Evolutionary conservation across 2,113 vertebrate genomes (phyloP).

Genomic region (Coptodon rendalli): DNA sequence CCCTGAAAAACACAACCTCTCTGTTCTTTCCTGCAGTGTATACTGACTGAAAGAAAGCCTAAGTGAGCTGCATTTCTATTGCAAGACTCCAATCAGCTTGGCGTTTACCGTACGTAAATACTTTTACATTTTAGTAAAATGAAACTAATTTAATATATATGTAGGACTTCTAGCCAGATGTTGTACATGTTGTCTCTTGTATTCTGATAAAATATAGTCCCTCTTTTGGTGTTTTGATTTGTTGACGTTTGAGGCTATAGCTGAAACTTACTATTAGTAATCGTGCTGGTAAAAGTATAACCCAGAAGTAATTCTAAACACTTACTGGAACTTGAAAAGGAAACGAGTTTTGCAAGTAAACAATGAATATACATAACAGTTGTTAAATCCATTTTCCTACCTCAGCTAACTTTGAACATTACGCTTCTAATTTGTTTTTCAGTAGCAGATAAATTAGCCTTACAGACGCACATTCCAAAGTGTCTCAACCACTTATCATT

Average conservation of each 20-base stretch:
- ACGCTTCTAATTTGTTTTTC: conserved; percentile 24
- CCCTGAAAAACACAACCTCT: not conserved
- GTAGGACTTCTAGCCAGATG: not conserved
- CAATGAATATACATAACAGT: not conserved
- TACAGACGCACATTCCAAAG: conserved; percentile 7
- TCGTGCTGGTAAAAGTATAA: not conserved
- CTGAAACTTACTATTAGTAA: not conserved
- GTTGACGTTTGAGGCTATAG: not conserved
- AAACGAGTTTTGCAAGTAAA: not conserved
- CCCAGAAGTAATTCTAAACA: not conserved
- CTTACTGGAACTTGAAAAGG: not conserved
- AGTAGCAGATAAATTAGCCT: conserved; percentile 21
- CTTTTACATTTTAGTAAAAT: not conserved
- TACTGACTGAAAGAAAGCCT: not conserved
- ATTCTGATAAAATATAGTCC: not conserved
- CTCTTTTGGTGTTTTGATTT: not conserved
- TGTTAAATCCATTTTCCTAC: not conserved
- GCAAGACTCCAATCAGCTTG: not conserved
- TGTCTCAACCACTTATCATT: conserved; percentile 41
- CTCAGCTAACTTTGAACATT: conserved; percentile 5
- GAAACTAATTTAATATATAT: not conserved
- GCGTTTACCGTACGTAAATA: fast-evolving
- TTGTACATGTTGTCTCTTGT: fast-evolving
- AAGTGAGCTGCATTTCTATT: not conserved
- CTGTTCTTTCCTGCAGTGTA: not conserved